Conservation (phyloP, 2,888 invertebrate genomes). For the Copidosoma aretas region DNA sequence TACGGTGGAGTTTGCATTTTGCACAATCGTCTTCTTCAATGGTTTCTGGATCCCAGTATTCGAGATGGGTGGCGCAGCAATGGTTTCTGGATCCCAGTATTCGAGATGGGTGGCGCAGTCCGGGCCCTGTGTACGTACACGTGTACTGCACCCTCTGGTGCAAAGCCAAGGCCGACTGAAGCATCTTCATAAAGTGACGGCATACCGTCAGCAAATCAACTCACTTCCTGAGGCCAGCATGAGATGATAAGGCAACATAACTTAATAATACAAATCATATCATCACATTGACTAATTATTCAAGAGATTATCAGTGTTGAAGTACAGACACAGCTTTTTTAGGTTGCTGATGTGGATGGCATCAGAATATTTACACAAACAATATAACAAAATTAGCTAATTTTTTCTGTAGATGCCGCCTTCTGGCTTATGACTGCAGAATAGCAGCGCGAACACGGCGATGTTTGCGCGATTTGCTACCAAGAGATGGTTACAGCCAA, state of each 20-base stretch:
- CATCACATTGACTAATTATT: too few species aligned
- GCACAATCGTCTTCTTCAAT: slow-evolving; percentile 90
- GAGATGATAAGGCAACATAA: too few species aligned
- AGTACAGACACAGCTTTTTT: too few species aligned
- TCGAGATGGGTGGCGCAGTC: slow-evolving; percentile 93
- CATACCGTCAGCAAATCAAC: slow-evolving; percentile 91
- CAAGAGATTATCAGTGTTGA: too few species aligned
- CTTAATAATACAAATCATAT: too few species aligned
- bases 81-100: slow-evolving; percentile 90
- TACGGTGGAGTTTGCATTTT: slow-evolving; percentile 93
- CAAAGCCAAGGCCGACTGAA: slow-evolving; percentile 88
- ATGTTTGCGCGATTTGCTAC: slow-evolving; percentile 96
- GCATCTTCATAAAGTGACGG: slow-evolving; percentile 87
- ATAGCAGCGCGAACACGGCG: slow-evolving; percentile 78
- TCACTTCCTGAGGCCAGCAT: slow-evolving; percentile 88
- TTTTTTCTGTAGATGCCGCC: too few species aligned
- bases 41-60: slow-evolving; percentile 93
- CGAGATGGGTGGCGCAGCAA: slow-evolving; percentile 92
- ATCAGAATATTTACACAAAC: too few species aligned
- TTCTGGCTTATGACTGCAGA: too few species aligned
- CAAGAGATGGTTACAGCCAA: slow-evolving; percentile 90
- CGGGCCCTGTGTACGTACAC: slow-evolving; percentile 92
- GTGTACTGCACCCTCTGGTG: slow-evolving; percentile 98
- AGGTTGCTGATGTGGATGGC: too few species aligned
- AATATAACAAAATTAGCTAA: too few species aligned